Evolutionary conservation across 2,113 vertebrate species (phyloP), one percentile per base, ranked within the genome.

Genomic region (Silurus asotus): DNA sequence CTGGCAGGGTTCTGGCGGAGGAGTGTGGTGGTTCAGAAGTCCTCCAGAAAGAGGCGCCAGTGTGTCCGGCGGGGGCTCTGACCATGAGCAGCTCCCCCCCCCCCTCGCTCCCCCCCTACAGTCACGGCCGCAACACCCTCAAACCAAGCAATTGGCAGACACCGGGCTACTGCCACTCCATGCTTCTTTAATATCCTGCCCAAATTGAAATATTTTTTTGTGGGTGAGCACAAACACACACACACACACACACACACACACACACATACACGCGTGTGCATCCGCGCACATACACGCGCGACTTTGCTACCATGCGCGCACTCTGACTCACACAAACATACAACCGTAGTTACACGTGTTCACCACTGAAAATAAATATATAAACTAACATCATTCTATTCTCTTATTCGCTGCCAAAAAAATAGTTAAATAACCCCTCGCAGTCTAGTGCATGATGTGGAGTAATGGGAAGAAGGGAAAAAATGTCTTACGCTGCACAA

Each of bases 1-100:
- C 93, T 95, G 94, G 94, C 95, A 94, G 91, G 93, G 93, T 90
- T 92, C 92, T 92, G 85, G 93, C 93, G 95, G 94, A 95, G 94
- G 93, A 94, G 94, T 96, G 96, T 95, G 96, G 96, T 95, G 95
- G 95, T 95, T 96, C 96, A 94, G 95, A 96, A 96, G 96, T 95
- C 95, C 95, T 96, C 95, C 94, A 96, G 95, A 93, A 90, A 91
- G 95, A 96, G 96, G 96, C 96, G 96, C 96, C 96, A 94, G 92
- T 93, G 94, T 95, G 94, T 95, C 94, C 94, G 91, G 93, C 92
- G 93, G 94, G 94, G 94, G 94, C 94, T 93, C 94, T 95, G 95
- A 95, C 94, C 94, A 94, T 94, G 94, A 95, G 94, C 92, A 89
- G 92, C 93, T 84, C 83, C 25, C 61, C 69, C 78, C 84, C n/a